These are phyloP conservation scores for Olivierus martensii DNA, from an alignment of 1,140 invertebrate genomes.

Conservation along the genomic window DNA sequence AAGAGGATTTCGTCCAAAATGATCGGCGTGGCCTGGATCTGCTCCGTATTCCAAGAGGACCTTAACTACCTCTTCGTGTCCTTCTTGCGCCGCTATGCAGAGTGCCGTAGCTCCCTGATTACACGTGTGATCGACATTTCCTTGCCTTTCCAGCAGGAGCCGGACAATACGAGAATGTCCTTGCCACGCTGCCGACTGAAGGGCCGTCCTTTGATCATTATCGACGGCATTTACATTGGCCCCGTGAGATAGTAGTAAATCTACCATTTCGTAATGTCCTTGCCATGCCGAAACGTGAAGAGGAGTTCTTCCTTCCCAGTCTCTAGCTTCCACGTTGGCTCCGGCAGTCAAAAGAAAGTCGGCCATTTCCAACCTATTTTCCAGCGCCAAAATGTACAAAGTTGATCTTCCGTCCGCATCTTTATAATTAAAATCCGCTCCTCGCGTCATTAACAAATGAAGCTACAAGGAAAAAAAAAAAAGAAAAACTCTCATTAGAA, in stretches of 20 bases:
- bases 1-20: constrained; percentile 67
- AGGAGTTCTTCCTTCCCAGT: constrained; percentile 79
- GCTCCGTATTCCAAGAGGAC: constrained; percentile 74
- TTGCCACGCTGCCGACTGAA: constrained; percentile 92
- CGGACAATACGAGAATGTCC: constrained; percentile 72
- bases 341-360: constrained; percentile 63
- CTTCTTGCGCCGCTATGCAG: constrained; percentile 51
- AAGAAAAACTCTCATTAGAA: too few relatives aligned
- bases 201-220: constrained; percentile 69
- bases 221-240: constrained; percentile 79
- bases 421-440: constrained; percentile 74
- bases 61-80: constrained; percentile 78
- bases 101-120: constrained; percentile 81
- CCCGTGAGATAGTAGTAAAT: constrained; percentile 55
- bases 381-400: constrained; percentile 77
- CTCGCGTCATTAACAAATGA: constrained; percentile 50
- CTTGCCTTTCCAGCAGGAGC: constrained; percentile 56
- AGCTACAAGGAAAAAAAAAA: constrained; percentile 6
- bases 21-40: constrained; percentile 81
- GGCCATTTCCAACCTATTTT: constrained; percentile 73
- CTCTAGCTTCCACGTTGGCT: constrained; percentile 69
- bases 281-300: constrained; percentile 91
- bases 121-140: constrained; percentile 75
- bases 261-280: constrained; percentile 77
- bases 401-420: constrained; percentile 86